phyloP scores from a whole-genome alignment of 1,140 invertebrate species.

The Diprion similis region DNA sequence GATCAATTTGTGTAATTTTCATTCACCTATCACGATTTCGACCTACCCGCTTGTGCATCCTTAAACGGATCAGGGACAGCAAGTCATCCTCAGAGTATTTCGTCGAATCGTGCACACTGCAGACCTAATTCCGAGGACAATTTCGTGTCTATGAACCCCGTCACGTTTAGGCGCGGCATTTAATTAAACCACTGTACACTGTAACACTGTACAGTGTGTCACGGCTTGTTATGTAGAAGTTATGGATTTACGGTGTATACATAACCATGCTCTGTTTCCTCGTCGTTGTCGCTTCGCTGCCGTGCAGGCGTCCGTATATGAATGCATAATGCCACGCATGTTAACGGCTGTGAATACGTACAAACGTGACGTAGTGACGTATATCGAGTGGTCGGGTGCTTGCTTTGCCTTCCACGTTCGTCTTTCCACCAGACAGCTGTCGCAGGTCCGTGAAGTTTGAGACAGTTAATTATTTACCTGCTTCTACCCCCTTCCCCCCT shows the following conservation, averaged over 20 bases:
- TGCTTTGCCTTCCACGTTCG: neutral
- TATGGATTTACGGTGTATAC: neutral
- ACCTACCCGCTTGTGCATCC: too few relatives aligned
- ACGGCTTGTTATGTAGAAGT: neutral
- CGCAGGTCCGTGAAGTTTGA: neutral
- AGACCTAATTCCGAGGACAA: too few relatives aligned
- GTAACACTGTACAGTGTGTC: neutral
- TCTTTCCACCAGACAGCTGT: neutral
- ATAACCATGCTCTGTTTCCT: neutral
- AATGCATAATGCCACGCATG: neutral
- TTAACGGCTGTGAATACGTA: constrained; percentile 1
- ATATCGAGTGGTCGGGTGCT: neutral
- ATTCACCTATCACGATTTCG: too few relatives aligned
- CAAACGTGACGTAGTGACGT: neutral
- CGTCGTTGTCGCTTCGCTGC: neutral
- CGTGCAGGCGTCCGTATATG: neutral
- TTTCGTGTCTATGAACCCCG: neutral
- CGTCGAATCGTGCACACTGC: too few relatives aligned
- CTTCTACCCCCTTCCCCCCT: too few relatives aligned
- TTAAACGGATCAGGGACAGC: too few relatives aligned
- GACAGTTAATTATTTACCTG: neutral
- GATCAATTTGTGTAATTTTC: too few relatives aligned
- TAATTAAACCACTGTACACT: neutral
- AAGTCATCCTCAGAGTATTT: too few relatives aligned
- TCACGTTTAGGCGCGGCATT: neutral